Evolutionary conservation across 2,113 vertebrate genomes (phyloP).

Genomic region (Leucopternis melanops): DNA sequence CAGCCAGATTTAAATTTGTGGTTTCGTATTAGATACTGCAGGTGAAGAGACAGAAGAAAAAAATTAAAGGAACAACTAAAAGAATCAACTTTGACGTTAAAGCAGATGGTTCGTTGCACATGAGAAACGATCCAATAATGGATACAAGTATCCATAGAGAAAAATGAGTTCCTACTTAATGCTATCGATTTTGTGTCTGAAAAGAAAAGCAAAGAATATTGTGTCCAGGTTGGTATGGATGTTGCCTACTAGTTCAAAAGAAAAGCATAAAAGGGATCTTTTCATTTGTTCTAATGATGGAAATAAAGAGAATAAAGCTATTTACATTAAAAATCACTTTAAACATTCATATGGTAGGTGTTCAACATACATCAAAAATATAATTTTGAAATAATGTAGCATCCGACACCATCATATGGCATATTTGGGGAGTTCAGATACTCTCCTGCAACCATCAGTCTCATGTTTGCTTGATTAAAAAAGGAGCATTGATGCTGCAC

Average conservation of each 20-base stretch:
- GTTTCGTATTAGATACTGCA: constrained; percentile 8
- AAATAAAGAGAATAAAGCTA: background rate
- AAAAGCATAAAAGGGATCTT: background rate
- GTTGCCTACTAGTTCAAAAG: background rate
- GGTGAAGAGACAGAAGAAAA: constrained; percentile 16
- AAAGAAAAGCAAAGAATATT: constrained; percentile 17
- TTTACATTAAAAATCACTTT: background rate
- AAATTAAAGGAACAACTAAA: constrained; percentile 37
- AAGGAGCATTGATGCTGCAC: background rate
- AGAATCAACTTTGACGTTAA: constrained; percentile 36
- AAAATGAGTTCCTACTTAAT: constrained; percentile 22
- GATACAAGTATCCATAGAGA: constrained; percentile 18
- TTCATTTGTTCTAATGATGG: background rate
- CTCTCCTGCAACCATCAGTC: background rate
- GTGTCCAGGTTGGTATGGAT: background rate
- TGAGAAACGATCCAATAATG: constrained; percentile 41
- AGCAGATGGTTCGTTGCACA: background rate
- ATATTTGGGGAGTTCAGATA: background rate
- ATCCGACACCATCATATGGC: background rate
- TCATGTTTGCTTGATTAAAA: background rate
- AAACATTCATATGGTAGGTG: background rate
- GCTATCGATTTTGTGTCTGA: background rate
- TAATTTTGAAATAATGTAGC: background rate
- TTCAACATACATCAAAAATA: background rate
- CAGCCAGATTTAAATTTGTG: constrained; percentile 40